phyloP scores from a whole-genome alignment of 35 echinoderm and acorn worm genomes.

The Ophiothrix spiculata region DNA sequence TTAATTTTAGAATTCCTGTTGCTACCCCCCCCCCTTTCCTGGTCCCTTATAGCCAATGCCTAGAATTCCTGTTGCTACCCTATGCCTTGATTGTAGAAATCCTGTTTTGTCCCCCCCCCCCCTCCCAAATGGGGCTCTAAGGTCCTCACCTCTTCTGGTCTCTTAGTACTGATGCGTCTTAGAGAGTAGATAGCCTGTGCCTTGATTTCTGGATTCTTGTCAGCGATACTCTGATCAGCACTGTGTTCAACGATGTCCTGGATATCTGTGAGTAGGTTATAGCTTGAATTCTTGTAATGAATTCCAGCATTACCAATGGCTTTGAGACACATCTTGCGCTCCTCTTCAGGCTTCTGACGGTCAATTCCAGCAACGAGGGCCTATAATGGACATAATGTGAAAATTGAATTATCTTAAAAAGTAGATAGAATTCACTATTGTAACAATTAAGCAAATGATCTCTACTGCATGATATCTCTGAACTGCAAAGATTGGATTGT shows the following conservation, averaged over 20 bases:
- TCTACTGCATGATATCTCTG: too few relatives aligned
- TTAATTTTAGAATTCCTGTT: too few relatives aligned
- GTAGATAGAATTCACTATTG: too few relatives aligned
- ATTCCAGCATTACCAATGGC: conserved; percentile 59
- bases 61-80: too few relatives aligned
- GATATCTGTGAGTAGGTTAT: conserved; percentile 1
- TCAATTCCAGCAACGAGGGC: conserved; percentile 34
- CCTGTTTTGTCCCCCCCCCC: too few relatives aligned
- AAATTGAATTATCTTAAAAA: too few relatives aligned
- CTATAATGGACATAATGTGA: conserved; percentile 18
- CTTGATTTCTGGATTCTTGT: conserved; percentile 15
- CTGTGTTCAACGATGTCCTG: conserved; percentile 18
- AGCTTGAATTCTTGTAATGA: not conserved
- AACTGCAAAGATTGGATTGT: too few relatives aligned
- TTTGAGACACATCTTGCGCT: conserved; percentile 38
- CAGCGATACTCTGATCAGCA: not conserved
- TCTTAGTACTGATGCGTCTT: conserved; percentile 16
- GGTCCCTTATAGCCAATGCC: too few relatives aligned
- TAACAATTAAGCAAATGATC: too few relatives aligned
- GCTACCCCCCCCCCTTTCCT: too few relatives aligned
- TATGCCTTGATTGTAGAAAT: too few relatives aligned
- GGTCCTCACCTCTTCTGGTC: not conserved
- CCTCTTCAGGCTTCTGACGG: not conserved
- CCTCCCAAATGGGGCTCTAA: too few relatives aligned
- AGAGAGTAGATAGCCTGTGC: conserved; percentile 58